Evolutionary conservation across 2,888 invertebrate genomes (phyloP), one percentile per base, ranked within the genome.

Genomic region (Idaea biselata): DNA sequence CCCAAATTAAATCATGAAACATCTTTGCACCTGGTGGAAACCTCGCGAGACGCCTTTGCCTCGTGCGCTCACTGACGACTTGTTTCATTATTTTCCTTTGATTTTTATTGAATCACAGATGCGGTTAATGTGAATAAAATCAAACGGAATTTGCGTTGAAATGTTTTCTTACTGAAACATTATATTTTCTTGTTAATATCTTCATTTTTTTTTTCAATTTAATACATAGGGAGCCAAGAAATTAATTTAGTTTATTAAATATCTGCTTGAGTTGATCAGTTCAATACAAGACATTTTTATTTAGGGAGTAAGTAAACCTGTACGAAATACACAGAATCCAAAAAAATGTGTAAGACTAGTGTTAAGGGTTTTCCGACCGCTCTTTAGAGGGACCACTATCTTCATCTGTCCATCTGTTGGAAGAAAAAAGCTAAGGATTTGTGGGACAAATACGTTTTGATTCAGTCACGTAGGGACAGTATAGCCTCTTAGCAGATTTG

Each of bases 1-100:
- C 91, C 91, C 91, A 91, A 92, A 91, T 92, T 92, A 91, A 91
- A 92, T 92, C 89, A 91, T 88, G 88, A 83, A 88, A 88, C 88
- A 88, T 87, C 88, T 86, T 85, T 84, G 88, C 91, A 91, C 90
- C 91, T 91, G 91, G 82, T 78, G 77, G 82, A 73, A 81, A 75
- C 79, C 82, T 77, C 83, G 79, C 75, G 84, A 81, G 84, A 80
- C 83, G 76, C 78, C 80, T 77, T 81, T 76, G 75, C 83, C 73
- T 81, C 78, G 77, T 79, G 77, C 79, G 73, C 81, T 79, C 76
- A 78, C 82, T 84, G 79, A 84, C 83, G 82, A 86, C 85, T 84
- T 81, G 80, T 84, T 87, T 82, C 83, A 82, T 86, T 84, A 85
- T 83, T 83, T 78, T 73, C 74, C 72, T 79, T 76, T 80, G 82